phyloP scores from a whole-genome alignment of 2,113 vertebrate genomes.

The Tinamus guttatus region DNA sequence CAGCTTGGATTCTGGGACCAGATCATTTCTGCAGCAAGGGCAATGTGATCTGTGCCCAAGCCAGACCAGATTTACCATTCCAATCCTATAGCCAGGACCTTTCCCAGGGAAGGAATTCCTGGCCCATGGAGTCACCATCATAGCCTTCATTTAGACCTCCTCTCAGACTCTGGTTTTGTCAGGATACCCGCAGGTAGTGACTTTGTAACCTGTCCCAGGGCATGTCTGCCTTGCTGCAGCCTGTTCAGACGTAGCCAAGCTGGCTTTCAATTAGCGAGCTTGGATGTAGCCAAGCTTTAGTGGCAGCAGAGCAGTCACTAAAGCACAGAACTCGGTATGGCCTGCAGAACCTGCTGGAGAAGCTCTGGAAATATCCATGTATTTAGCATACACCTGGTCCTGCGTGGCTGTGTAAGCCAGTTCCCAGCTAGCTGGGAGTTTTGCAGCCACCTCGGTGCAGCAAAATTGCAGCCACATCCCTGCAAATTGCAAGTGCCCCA shows the following conservation, averaged over 20 bases:
- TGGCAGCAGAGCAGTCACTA: background rate
- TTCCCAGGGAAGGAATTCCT: background rate
- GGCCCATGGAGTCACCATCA: accelerated
- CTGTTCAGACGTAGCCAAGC: accelerated
- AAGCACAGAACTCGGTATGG: accelerated
- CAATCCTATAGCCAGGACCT: background rate
- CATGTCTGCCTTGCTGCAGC: background rate
- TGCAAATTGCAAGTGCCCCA: background rate
- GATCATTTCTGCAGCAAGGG: background rate
- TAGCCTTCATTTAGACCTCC: background rate
- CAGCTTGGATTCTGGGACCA: background rate
- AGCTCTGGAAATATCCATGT: background rate
- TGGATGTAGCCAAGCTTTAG: background rate
- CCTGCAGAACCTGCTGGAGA: slow-evolving; percentile 26
- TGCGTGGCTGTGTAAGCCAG: accelerated
- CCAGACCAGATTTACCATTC: background rate
- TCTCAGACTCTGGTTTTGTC: background rate
- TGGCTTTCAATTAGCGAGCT: background rate
- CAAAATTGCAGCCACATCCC: background rate
- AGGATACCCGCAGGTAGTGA: background rate
- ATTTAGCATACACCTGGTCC: background rate
- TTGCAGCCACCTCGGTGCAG: background rate
- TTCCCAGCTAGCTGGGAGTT: background rate
- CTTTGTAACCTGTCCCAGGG: background rate
- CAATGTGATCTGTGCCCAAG: accelerated